Evolutionary conservation across 1,140 invertebrate genomes (phyloP), one percentile per base, ranked within the genome.

Genomic region (Medauroidea extradentata): DNA sequence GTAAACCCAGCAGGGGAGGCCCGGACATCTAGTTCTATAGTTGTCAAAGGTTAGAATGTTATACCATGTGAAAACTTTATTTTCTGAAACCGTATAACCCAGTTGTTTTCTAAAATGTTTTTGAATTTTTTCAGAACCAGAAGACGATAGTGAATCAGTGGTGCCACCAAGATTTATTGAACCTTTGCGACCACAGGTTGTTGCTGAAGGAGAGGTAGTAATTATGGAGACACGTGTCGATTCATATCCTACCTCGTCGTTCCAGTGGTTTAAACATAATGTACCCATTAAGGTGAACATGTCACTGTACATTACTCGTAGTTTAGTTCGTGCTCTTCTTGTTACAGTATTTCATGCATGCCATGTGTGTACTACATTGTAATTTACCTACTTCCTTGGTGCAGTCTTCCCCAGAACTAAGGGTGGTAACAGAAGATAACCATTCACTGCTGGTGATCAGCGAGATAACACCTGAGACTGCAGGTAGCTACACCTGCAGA

Each of bases 401-500:
- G 74, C 60, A 84, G 80, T 82, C 83, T 53, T 79, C 83, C 39
- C 75, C 79, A 57, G 83, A 86, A 60, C 76, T 88, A 43, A 83
- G 85, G 65, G 85, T 94, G 41, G 83, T 85, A 1, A 85, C 83
- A 38, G 81, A 83, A 70, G 85, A 87, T 29, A 96, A 96, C 68
- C 81, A 83, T 65, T 94, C 91, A 13, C 84, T 89, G 46, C 76
- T 97, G 13, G 75, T 92, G 60, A 87, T 96, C 41, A 85, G 87
- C 67, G 85, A 91, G 69, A 82, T 90, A 21, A 82, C 79, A 59
- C 76, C 83, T 54, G 85, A 91, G 71, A 83, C 85, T 60, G 76
- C 80, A 53, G 93, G 91, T 25, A 81, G 87, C 29, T 91, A 93
- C 62, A 95, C 90, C 13, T 94, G 93, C 69, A 83, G 88, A 66